A percentile compares a stretch with the other conserved stretches of the same genome.
These are phyloP conservation scores for Charadrius vociferus DNA, from an alignment of 2,113 vertebrate species.

Conservation along the genomic window DNA sequence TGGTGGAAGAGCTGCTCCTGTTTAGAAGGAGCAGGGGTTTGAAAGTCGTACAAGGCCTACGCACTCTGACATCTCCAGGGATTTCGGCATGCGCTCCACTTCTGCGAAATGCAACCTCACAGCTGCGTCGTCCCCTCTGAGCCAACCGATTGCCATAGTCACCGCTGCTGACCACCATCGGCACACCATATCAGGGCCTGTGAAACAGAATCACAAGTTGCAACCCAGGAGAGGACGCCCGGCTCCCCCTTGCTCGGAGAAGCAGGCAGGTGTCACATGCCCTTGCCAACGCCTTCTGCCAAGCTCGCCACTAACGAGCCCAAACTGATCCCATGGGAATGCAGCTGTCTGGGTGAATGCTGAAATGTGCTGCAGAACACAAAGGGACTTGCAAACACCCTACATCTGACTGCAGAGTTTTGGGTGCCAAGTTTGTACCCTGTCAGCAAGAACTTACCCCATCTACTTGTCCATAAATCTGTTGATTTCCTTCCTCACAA, in stretches of 20 bases:
- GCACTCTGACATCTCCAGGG: constrained; percentile 90
- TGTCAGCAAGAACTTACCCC: background rate
- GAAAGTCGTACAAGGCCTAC: constrained; percentile 18
- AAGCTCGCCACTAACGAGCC: background rate
- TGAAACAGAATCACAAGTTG: background rate
- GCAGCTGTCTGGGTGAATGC: background rate
- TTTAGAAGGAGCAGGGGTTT: background rate
- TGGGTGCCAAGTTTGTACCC: background rate
- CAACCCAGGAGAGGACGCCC: background rate
- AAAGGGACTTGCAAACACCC: background rate
- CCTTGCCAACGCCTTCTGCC: background rate
- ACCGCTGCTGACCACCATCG: constrained; percentile 93
- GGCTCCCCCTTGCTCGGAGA: fast-evolving
- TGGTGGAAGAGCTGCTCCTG: background rate
- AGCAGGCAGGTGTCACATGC: fast-evolving
- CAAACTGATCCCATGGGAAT: background rate
- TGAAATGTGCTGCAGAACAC: background rate
- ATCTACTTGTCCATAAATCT: background rate
- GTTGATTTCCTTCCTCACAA: background rate
- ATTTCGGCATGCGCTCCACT: constrained; percentile 90
- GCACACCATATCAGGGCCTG: constrained; percentile 90
- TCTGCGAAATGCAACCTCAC: constrained; percentile 84
- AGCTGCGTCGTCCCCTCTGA: constrained; percentile 86
- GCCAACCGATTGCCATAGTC: constrained; percentile 87
- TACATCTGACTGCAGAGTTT: background rate